Base-by-base conservation (phyloP, 1,140 invertebrate species). In the Scaptodrosophila lebanonensis region DNA sequence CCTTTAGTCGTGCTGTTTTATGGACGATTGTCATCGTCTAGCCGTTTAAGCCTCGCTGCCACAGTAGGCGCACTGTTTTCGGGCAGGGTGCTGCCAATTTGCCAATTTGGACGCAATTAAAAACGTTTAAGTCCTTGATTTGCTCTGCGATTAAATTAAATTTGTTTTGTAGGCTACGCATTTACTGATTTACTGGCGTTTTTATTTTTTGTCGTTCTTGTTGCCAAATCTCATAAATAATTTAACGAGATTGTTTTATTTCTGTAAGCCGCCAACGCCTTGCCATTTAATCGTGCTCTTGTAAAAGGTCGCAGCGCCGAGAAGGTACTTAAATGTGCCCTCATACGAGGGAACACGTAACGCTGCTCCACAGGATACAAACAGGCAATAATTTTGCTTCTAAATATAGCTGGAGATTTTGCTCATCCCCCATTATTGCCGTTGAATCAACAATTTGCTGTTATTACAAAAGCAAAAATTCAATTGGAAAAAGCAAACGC, bases 161-260 rank as follows among this genome's bases (percentile, higher is more conserved):
- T 75, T 67, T 49, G 45, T 40, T 49, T 52, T 54, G 39, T 36
- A 20, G 17, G 50, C 52, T 44, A 70, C 47, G 66, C 56, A 83
- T n/a, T n/a, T n/a, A n/a, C n/a, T n/a, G n/a, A 83, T 69, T 66
- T 68, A 60, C 68, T 83, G 58, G 49, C 49, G 44, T 35, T 47
- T 66, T 82, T 66, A 70, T 73, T 59, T 50, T n/a, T n/a, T n/a
- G n/a, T n/a, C n/a, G n/a, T n/a, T n/a, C n/a, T n/a, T n/a, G n/a
- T n/a, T n/a, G n/a, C n/a, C n/a, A n/a, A n/a, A n/a, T n/a, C 27
- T 42, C 57, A 76, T 83, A 75, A 82, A 83, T 75, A 66, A 57
- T 70, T 75, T 66, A 73, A 35, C 36, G 40, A 6, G 25, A 4
- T 17, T 18, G 30, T 44, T 58, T 17, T 36, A 40, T 51, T 54